Base-by-base conservation (phyloP, 1,140 invertebrate genomes). In the Drosophila triauraria region DNA sequence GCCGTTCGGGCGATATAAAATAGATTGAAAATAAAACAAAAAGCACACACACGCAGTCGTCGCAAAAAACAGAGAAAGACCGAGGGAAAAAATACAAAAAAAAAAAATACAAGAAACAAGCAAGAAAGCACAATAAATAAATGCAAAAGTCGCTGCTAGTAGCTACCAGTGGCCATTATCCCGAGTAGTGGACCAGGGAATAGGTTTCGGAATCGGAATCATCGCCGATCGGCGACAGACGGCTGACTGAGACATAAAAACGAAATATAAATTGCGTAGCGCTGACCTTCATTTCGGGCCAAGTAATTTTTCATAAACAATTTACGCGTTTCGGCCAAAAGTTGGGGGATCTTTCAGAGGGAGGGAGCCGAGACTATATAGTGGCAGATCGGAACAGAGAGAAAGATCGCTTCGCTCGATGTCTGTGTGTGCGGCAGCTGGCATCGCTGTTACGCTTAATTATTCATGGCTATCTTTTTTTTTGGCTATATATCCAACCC, bases 271-370 rank as follows among this genome's bases (percentile, higher is more conserved):
- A 88, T 88, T 90, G 85, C 85, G 84, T 87, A 88, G 84, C 84
- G 80, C 59, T 87, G 84, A 87, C 84, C 84, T 87, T 87, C 84
- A 87, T 84, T 88, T 88, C 84, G 74, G 84, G 78, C 84, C 80
- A 87, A 87, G 84, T 87, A 87, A 87, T 87, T 87, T 87, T 87
- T 87, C 84, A 87, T 87, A 87, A 87, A 90, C 84, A 87, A 88
- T 87, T 88, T 87, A 87, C 84, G 84, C 84, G 85, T 87, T 87
- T 88, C 83, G 63, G 35, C 56, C 69, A 60, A 15, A 60, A 15
- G 42, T 38, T 25, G 23, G 58, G 61, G 13, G 25, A 56, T 54
- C 53, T 38, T 20, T 32, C 9, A 48, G 13, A 7, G 2, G 46
- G 12, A 13, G 20, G 32, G 9, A 1, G 1, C 9, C 10, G 7